A percentile compares a stretch with the other conserved stretches of the same genome.
These are phyloP conservation scores for Stomatorhinus ivindoensis DNA, from an alignment of 2,113 vertebrate genomes.

Conservation along the genomic window DNA sequence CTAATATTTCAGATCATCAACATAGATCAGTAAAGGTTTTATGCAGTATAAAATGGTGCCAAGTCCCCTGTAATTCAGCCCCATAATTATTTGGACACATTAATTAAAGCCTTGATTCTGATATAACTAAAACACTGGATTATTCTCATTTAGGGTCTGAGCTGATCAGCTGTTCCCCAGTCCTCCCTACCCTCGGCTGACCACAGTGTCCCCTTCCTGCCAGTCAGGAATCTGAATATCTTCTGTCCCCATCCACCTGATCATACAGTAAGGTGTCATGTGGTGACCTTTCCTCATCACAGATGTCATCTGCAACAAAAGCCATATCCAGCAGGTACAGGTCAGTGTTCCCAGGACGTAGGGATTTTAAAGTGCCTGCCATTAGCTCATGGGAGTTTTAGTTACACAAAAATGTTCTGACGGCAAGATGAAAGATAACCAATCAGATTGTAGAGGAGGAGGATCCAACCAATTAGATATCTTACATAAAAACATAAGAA, in stretches of 20 bases:
- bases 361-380: not conserved
- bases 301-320: conserved; percentile 1
- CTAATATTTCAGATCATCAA: not conserved
- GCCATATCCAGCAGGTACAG: not conserved
- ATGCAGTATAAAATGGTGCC: not conserved
- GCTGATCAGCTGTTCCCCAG: not conserved
- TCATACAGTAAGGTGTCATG: not conserved
- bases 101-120: not conserved
- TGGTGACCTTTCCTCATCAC: not conserved
- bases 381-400: too few relatives aligned
- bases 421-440: too few relatives aligned
- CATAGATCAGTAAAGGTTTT: not conserved
- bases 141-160: not conserved
- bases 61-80: not conserved
- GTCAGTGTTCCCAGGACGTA: not conserved
- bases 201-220: not conserved
- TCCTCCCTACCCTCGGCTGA: not conserved
- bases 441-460: too few relatives aligned
- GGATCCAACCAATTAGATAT: too few relatives aligned
- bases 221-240: not conserved
- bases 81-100: not conserved
- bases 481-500: too few relatives aligned
- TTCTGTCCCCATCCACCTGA: not conserved
- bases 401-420: too few relatives aligned
- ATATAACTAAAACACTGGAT: not conserved